A percentile compares a stretch with the other conserved stretches of the same genome.
Conservation (phyloP, 2,888 invertebrate species). For the Tipula lateralis region DNA sequence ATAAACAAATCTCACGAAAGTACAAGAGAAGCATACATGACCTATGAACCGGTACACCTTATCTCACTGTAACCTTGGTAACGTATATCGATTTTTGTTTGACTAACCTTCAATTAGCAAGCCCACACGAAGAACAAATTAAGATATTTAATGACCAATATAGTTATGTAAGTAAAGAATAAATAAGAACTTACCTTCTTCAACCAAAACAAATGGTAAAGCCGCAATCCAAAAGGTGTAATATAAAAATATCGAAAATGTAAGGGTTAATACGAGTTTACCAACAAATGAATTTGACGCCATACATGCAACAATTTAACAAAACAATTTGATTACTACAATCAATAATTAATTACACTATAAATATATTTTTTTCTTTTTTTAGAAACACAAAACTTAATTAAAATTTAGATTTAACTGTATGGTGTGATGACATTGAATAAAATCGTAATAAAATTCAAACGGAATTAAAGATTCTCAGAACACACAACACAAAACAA, state of each 20-base stretch:
- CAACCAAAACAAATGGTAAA: constrained; percentile 61
- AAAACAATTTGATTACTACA: not conserved
- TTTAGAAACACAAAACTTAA: not conserved
- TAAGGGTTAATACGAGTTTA: constrained; percentile 54
- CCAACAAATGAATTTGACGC: constrained; percentile 58
- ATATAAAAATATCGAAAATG: constrained; percentile 53
- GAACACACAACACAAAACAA: not conserved
- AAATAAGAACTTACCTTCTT: constrained; percentile 52
- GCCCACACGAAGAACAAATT: too few species aligned
- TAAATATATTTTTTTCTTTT: too few species aligned
- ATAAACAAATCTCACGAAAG: too few species aligned
- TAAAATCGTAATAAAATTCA: not conserved
- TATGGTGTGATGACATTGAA: not conserved
- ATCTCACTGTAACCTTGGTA: too few species aligned
- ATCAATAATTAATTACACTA: too few species aligned
- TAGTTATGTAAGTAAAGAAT: too few species aligned
- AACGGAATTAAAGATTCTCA: not conserved
- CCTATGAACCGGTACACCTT: too few species aligned
- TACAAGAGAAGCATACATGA: too few species aligned
- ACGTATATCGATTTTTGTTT: too few species aligned
- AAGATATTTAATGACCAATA: too few species aligned
- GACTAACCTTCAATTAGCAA: too few species aligned
- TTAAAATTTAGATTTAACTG: not conserved
- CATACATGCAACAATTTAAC: constrained; percentile 44
- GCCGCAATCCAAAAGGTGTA: constrained; percentile 63